phyloP scores from a whole-genome alignment of 64 coral and sea anemone genomes.

The Anthopleura sola region DNA sequence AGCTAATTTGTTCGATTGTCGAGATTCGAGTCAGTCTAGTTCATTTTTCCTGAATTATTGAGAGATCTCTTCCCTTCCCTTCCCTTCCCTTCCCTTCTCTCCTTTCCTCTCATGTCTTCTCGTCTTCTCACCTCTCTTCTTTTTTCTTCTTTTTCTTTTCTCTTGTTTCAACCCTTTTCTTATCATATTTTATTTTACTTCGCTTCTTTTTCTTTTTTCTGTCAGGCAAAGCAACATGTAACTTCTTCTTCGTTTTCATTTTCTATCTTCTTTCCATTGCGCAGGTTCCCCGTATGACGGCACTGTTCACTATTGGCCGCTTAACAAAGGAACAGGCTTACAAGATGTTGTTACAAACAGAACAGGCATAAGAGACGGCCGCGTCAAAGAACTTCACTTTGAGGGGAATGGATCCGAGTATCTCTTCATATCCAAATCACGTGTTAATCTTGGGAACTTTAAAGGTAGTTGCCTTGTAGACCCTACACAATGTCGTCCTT shows the following conservation, averaged over 20 bases:
- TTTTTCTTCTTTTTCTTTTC: no score
- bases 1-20: no score
- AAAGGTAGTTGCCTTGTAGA: constrained; percentile 31
- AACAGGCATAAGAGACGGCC: constrained; percentile 34
- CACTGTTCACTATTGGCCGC: constrained; percentile 48
- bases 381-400: constrained; percentile 21
- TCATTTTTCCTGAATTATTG: no score
- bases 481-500: constrained; percentile 18
- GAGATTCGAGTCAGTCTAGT: no score
- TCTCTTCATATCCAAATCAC: constrained; percentile 18
- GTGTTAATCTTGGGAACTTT: constrained; percentile 44
- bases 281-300: constrained; percentile 10
- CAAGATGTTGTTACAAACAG: constrained; percentile 27
- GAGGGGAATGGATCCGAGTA: constrained; percentile 19
- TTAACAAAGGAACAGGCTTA: constrained; percentile 18
- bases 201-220: no score
- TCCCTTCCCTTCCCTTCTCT: no score
- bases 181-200: no score
- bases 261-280: not conserved
- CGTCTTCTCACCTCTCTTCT: no score
- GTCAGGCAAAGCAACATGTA: not conserved
- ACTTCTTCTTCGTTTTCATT: not conserved
- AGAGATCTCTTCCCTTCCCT: no score
- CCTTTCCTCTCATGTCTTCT: no score
- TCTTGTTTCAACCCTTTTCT: no score